Evolutionary conservation across 2,113 vertebrate species (phyloP), one percentile per base, ranked within the genome.

Genomic region (Coregonus clupeaformis): DNA sequence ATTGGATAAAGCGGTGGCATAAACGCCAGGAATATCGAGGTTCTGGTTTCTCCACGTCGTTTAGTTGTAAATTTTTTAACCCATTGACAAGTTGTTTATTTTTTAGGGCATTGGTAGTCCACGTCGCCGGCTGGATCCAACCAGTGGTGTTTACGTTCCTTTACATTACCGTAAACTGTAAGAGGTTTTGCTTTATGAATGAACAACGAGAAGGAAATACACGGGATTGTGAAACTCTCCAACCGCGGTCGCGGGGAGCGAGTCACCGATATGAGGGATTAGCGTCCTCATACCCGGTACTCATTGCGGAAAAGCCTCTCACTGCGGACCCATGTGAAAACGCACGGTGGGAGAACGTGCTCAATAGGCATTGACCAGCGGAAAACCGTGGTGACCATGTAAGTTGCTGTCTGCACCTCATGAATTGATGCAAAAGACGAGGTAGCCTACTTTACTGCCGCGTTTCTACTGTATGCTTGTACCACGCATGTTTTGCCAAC

Each of bases 221-320:
- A 75, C 85, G 81, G 74, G 82, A 84, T 55, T 70, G 85, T 69
- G 47, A 86, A 80, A 84, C 67, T 86, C 80, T 74, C 80, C 70
- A 74, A 76, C 75, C 74, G 49, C 78, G 77, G 79, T 88, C 81
- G 81, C 68, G 82, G 74, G 85, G 86, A 84, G 72, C 11, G 77
- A 80, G 84, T 79, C 72, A 25, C 88, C 47, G 84, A 89, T 87
- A 89, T 88, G 86, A 81, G 85, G 90, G 87, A 92, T 87, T 89
- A 86, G 55, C 81, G 82, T 80, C 81, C 82, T 80, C 75, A 84
- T 59, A 88, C 77, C 87, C 89, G 89, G 86, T 87, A 87, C 88
- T 92, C 91, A 86, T 88, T 94, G 93, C 92, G 92, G 92, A 92
- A 90, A 91, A 91, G 79, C 74, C 72, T 78, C 77, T 83, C 82